phyloP scores from a whole-genome alignment of 2,888 invertebrate species.

The Leucania comma region DNA sequence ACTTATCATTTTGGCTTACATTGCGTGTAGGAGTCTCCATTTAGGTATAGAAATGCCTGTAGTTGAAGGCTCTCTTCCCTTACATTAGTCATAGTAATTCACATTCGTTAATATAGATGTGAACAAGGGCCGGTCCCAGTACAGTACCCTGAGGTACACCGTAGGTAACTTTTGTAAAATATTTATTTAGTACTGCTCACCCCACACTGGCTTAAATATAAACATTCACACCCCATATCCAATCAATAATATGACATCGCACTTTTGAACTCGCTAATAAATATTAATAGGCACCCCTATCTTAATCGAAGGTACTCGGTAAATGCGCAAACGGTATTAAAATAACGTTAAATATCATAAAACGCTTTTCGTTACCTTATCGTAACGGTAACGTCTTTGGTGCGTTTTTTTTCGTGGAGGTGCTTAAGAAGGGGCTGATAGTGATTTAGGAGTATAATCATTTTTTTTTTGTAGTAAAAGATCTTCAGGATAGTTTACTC shows the following conservation, averaged over 20 bases:
- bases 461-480: too few relatives aligned
- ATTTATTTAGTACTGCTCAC: not conserved
- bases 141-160: too few relatives aligned
- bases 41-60: too few relatives aligned
- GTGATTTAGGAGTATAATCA: slow-evolving; percentile 26
- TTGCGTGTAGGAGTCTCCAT: too few relatives aligned
- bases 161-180: not conserved
- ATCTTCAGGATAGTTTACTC: too few relatives aligned
- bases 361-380: slow-evolving; percentile 72
- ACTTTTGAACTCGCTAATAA: slow-evolving; percentile 25
- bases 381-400: slow-evolving; percentile 65
- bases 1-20: too few relatives aligned
- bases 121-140: too few relatives aligned
- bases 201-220: not conserved
- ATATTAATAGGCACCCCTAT: slow-evolving; percentile 54
- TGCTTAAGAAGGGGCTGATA: slow-evolving; percentile 35
- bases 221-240: slow-evolving; percentile 34
- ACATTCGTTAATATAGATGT: too few relatives aligned
- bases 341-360: slow-evolving; percentile 69
- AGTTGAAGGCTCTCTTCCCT: too few relatives aligned
- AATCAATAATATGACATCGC: slow-evolving; percentile 22
- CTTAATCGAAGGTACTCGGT: slow-evolving; percentile 64
- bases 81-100: too few relatives aligned
- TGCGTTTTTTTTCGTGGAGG: slow-evolving; percentile 51
- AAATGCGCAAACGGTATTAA: slow-evolving; percentile 52